phyloP scores from a whole-genome alignment of 2,888 invertebrate species.

The Galerucella nymphaeae region DNA sequence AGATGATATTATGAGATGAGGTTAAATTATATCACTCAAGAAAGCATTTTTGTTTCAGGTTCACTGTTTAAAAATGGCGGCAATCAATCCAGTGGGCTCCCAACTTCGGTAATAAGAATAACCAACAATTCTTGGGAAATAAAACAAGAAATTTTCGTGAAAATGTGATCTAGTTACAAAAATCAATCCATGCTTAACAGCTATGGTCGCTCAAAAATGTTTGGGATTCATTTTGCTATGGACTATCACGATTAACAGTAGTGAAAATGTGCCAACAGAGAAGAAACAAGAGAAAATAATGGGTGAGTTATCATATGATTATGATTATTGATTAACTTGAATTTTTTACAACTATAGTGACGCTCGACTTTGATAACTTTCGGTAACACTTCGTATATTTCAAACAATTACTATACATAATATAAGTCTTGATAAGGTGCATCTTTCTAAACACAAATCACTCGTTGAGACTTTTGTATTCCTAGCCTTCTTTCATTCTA shows the following conservation, averaged over 20 bases:
- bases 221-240: conserved; percentile 19
- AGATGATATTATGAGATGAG: too few species aligned
- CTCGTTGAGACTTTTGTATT: too few species aligned
- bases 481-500: too few species aligned
- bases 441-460: too few species aligned
- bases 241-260: conserved; percentile 4
- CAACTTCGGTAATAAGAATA: neutral
- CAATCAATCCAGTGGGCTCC: neutral
- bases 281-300: conserved; percentile 23
- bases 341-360: too few species aligned
- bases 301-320: conserved; percentile 10
- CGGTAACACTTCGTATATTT: too few species aligned
- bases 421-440: too few species aligned
- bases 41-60: neutral
- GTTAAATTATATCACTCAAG: neutral
- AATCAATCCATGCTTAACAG: neutral
- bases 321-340: too few species aligned
- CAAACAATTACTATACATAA: too few species aligned
- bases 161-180: conserved; percentile 15
- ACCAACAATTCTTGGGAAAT: neutral
- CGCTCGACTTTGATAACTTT: too few species aligned
- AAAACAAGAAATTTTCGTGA: neutral
- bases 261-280: conserved; percentile 2
- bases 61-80: neutral
- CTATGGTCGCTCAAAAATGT: conserved; percentile 17